Evolutionary conservation across 2,113 vertebrate genomes (phyloP), one percentile per base, ranked within the genome.

Genomic region (Axis porcinus): DNA sequence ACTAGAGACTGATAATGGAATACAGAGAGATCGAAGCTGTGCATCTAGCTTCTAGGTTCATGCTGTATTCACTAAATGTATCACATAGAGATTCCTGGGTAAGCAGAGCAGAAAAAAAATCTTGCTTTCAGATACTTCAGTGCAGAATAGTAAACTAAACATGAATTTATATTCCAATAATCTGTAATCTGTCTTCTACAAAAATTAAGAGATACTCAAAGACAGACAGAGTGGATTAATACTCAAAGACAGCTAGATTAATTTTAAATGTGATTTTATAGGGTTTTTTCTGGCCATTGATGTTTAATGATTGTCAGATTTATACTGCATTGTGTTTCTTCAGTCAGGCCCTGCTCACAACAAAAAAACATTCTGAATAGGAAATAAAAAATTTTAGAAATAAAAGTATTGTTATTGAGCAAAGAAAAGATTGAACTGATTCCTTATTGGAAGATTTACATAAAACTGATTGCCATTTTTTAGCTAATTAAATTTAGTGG

Each of bases 401-500:
- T 78, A 57, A 67, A 91, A 55, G 5, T 83, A 52, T 86, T 87
- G 33, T 6, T 95, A 21, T 78, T 79, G 40, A 97, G 78, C 23
- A 76, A 81, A 78, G 74, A 70, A 89, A 97, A 70, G 70, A 45
- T 23, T 89, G 27, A 86, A 89, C 57, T 88, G 11, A n/a, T 82
- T 89, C 19, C 10, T 94, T 91, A 60, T 30, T 86, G 33, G n/a
- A 93, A 95, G 25, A 95, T 62, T 91, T 94, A 64, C 76, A 45
- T 78, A 62, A 93, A 95, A 64, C 28, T 78, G 47, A 30, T 33
- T 57, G 23, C 91, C 94, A 70, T 17, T 1, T 45, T 96, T 95
- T 58, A 96, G 62, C 52, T 86, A 70, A 96, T 95, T 98, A 92
- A 58, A 89, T 78, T 86, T 74, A 96, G 33, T 95, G 16, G 13